phyloP scores from a whole-genome alignment of 2,888 invertebrate genomes.

The Tetropium fuscum region DNA sequence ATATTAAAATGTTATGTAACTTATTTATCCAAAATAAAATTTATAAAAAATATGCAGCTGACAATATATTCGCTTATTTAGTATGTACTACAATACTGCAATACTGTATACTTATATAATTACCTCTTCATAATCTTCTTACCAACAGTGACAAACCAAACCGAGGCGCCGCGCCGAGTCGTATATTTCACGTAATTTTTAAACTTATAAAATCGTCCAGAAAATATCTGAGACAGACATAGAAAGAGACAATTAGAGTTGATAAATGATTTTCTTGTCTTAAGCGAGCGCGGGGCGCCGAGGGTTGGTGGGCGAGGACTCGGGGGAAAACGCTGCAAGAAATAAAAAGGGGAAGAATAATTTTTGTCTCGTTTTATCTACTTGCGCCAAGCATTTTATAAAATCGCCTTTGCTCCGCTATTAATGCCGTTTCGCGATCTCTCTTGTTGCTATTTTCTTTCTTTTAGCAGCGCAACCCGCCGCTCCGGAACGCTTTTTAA shows the following conservation, averaged over 20 bases:
- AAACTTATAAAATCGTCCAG: constrained; percentile 36
- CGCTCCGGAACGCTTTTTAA: constrained; percentile 49
- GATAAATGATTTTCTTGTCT: constrained; percentile 62
- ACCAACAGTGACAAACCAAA: too few species aligned
- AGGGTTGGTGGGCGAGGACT: constrained; percentile 34
- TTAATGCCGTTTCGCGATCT: constrained; percentile 54
- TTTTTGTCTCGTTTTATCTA: constrained; percentile 63
- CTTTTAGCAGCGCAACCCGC: constrained; percentile 42
- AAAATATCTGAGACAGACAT: constrained; percentile 53
- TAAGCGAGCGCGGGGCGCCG: constrained; percentile 31
- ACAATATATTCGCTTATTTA: too few species aligned
- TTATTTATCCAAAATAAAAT: too few species aligned
- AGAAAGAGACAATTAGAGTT: constrained; percentile 63
- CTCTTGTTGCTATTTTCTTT: constrained; percentile 49
- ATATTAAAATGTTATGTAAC: too few species aligned
- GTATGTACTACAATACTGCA: too few species aligned
- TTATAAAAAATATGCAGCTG: too few species aligned
- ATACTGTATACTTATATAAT: too few species aligned
- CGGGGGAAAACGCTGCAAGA: constrained; percentile 45
- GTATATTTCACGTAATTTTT: constrained; percentile 15
- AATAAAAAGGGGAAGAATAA: constrained; percentile 62
- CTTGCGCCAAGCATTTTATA: constrained; percentile 61
- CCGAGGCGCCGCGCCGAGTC: too few species aligned
- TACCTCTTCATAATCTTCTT: too few species aligned
- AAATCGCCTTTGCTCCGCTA: constrained; percentile 60